Evolutionary conservation across 2,113 vertebrate species (phyloP).

Genomic region (Dascyllus trimaculatus): DNA sequence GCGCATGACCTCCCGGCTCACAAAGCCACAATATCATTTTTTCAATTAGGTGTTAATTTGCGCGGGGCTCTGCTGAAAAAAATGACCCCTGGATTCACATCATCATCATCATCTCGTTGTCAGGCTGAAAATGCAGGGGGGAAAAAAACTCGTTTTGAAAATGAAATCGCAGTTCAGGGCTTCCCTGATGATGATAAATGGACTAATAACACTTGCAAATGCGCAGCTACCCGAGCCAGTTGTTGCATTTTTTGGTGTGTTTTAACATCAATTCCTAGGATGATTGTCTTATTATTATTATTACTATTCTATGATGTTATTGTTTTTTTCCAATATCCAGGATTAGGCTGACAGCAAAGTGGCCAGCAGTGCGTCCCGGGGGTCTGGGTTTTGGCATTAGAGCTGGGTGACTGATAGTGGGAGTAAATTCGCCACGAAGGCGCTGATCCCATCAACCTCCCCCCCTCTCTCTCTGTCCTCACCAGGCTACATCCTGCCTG

Average conservation of each 20-base stretch:
- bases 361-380: constrained; percentile 23
- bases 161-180: neutral
- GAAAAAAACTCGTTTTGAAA: constrained; percentile 24
- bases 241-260: constrained; percentile 23
- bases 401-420: constrained; percentile 51
- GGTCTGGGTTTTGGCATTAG: constrained; percentile 35
- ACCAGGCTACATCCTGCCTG: constrained; percentile 3
- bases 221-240: constrained; percentile 4
- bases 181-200: constrained; percentile 32
- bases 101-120: constrained; percentile 25
- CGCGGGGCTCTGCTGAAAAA: constrained; percentile 6
- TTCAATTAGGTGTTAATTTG: constrained; percentile 1
- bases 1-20: constrained; percentile 8
- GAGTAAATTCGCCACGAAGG: constrained; percentile 33
- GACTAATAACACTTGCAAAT: constrained; percentile 32
- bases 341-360: neutral
- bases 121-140: constrained; percentile 21
- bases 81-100: constrained; percentile 16
- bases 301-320: constrained; percentile 13
- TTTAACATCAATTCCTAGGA: constrained; percentile 24
- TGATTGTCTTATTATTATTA: constrained; percentile 25
- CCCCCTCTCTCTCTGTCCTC: neutral
- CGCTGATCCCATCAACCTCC: constrained; percentile 37
- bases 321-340: constrained; percentile 5
- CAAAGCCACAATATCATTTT: constrained; percentile 8